Conservation (phyloP, 2,797 vertebrate genomes). For the Crypturellus tataupa region DNA sequence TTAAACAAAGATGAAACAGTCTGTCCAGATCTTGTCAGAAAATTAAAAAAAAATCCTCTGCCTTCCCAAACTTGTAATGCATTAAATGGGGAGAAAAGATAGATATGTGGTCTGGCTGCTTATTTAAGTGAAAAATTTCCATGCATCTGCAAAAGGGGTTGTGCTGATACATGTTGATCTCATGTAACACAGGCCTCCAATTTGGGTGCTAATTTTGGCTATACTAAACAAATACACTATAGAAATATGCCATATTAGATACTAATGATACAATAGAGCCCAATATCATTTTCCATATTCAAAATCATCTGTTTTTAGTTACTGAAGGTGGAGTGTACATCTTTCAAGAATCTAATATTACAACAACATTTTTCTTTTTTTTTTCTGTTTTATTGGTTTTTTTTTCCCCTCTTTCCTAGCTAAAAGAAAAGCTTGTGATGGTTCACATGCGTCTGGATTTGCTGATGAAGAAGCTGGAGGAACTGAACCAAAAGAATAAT, state of each 20-base stretch:
- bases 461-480: constrained; percentile 49
- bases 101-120: not conserved
- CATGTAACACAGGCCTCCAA: not conserved
- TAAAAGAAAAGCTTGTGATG: constrained; percentile 75
- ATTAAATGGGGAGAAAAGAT: not conserved
- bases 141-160: not conserved
- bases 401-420: constrained; percentile 38
- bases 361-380: not conserved
- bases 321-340: not conserved
- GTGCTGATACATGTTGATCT: not conserved
- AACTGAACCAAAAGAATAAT: not conserved
- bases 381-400: not conserved
- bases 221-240: not conserved
- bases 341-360: not conserved
- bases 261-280: not conserved
- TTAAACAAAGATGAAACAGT: not conserved
- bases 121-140: not conserved
- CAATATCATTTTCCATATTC: not conserved
- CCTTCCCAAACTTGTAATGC: not conserved
- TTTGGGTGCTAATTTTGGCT: not conserved
- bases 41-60: not conserved
- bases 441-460: not conserved
- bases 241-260: not conserved
- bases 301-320: not conserved
- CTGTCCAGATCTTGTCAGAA: not conserved